phyloP scores from a whole-genome alignment of 2,113 vertebrate species.

The Aptenodytes patagonicus region DNA sequence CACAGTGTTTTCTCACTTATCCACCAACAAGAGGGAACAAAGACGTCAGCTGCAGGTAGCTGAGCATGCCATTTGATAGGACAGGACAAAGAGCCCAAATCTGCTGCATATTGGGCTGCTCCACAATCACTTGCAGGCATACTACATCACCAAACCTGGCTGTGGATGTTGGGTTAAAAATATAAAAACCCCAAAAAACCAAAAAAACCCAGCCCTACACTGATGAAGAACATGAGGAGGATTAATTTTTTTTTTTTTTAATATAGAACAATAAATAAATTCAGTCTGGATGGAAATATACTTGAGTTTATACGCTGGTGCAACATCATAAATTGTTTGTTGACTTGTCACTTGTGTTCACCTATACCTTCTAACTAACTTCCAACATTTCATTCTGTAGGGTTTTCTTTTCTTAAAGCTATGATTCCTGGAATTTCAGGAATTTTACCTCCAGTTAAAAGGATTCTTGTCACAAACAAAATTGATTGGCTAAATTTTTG shows the following conservation, averaged over 20 bases:
- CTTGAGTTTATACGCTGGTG: neutral
- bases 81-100: neutral
- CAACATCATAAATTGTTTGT: neutral
- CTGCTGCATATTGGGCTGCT: neutral
- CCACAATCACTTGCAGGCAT: neutral
- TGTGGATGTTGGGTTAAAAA: neutral
- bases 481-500: neutral
- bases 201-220: neutral
- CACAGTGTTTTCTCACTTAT: neutral
- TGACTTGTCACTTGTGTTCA: neutral
- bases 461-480: neutral
- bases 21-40: rapidly evolving
- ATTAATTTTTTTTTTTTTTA: neutral
- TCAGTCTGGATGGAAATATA: neutral
- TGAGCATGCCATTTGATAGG: neutral
- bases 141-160: rapidly evolving
- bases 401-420: neutral
- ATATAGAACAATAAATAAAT: neutral
- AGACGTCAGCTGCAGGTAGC: neutral
- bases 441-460: neutral
- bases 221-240: neutral
- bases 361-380: neutral
- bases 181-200: neutral
- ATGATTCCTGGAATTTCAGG: neutral
- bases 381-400: neutral